These are phyloP conservation scores for Melitaea cinxia DNA, from an alignment of 1,140 invertebrate species.

Conservation along the genomic window DNA sequence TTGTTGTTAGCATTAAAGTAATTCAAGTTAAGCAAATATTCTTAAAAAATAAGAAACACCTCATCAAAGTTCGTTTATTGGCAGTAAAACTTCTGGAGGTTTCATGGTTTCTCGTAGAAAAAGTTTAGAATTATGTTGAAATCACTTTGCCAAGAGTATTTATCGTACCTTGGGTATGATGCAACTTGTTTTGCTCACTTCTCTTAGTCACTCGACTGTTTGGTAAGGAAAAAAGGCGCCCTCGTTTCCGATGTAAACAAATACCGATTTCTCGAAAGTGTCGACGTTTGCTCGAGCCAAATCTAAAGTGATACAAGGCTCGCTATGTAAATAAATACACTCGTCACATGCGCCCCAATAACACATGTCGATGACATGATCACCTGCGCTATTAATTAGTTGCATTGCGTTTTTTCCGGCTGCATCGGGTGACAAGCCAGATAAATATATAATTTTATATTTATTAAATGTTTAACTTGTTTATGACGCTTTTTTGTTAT, in stretches of 20 bases:
- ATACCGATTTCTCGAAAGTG: constrained; percentile 36
- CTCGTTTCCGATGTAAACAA: constrained; percentile 68
- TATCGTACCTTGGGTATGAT: constrained; percentile 47
- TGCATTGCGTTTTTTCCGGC: not conserved
- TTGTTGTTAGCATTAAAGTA: constrained; percentile 1
- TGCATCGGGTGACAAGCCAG: not conserved
- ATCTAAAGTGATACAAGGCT: constrained; percentile 26
- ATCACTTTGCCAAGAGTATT: constrained; percentile 24
- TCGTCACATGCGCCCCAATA: not conserved
- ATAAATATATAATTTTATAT: not conserved
- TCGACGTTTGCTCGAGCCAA: constrained; percentile 19
- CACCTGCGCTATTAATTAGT: not conserved
- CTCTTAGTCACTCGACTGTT: constrained; percentile 63
- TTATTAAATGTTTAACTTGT: not conserved
- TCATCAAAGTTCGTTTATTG: no score
- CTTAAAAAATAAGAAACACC: not conserved
- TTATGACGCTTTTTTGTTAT: no score
- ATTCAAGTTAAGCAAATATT: not conserved
- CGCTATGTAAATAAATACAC: constrained; percentile 20
- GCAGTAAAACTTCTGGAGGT: no score
- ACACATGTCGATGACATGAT: constrained; percentile 10
- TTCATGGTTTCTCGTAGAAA: not conserved
- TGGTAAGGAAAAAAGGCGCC: constrained; percentile 67
- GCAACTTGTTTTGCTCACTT: constrained; percentile 67
- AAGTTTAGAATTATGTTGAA: not conserved